Percentiles rank a stretch among this genome's conserved stretches.
Evolutionary conservation across 2,888 invertebrate genomes (phyloP).

Genomic region (Metacarcinus magister): DNA sequence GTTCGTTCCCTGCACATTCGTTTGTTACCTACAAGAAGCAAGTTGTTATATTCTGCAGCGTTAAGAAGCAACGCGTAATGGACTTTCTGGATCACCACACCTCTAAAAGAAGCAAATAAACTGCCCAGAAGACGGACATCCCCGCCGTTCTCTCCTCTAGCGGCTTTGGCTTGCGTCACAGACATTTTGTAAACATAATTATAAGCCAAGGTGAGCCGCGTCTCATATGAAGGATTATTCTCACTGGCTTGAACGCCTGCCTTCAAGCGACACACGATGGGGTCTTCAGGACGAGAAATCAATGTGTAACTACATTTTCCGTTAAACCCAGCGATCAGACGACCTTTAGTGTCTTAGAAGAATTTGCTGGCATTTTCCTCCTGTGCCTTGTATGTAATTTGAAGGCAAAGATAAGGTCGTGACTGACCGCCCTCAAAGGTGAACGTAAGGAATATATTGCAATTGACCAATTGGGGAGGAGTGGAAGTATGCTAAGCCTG

Average conservation of each 20-base stretch:
- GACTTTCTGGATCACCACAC: not conserved
- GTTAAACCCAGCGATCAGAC: not conserved
- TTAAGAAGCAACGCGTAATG: not conserved
- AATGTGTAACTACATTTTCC: not conserved
- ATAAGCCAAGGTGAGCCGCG: not conserved
- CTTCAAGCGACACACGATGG: not conserved
- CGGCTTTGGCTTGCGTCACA: not conserved
- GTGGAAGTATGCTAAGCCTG: not conserved
- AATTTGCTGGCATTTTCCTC: not conserved
- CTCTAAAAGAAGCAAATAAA: not conserved
- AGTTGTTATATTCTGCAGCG: not conserved
- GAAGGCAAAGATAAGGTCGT: not conserved
- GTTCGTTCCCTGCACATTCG: not conserved
- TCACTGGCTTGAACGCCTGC: not conserved
- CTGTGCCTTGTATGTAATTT: slow-evolving; percentile 6
- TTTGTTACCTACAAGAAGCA: not conserved
- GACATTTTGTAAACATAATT: not conserved
- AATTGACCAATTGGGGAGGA: not conserved
- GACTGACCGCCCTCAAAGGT: not conserved
- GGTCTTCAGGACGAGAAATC: not conserved
- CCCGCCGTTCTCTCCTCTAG: not conserved
- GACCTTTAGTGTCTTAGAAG: not conserved
- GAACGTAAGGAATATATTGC: not conserved
- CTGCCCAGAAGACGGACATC: not conserved
- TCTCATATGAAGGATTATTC: not conserved